Evolutionary conservation across 2,797 vertebrate species (phyloP).

Genomic region (Rhodeus uyekii): DNA sequence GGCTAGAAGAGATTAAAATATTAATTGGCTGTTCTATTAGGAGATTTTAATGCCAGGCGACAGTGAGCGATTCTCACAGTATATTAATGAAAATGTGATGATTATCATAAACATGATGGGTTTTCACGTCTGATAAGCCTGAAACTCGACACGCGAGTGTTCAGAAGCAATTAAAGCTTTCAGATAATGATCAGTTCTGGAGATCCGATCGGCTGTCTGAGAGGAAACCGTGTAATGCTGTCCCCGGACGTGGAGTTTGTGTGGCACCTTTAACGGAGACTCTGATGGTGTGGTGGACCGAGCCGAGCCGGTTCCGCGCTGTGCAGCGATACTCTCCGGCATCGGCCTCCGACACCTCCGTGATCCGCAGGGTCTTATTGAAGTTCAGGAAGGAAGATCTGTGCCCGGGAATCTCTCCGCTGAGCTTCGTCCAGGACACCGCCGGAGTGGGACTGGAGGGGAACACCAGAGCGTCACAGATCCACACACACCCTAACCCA

Average conservation of each 20-base stretch:
- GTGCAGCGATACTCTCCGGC: constrained; percentile 91
- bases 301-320: constrained; percentile 84
- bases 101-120: too few species aligned
- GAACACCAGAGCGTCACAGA: neutral
- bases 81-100: neutral
- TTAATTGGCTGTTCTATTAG: too few species aligned
- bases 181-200: neutral
- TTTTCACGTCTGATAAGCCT: too few species aligned
- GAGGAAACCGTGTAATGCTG: too few species aligned
- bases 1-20: too few species aligned
- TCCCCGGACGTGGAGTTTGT: too few species aligned
- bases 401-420: constrained; percentile 82
- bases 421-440: constrained; percentile 90
- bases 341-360: constrained; percentile 88
- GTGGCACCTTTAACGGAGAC: constrained; percentile 90
- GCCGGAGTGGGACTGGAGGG: constrained; percentile 87
- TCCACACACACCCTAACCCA: neutral
- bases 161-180: neutral
- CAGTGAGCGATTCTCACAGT: neutral
- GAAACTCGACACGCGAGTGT: too few species aligned
- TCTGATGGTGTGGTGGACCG: constrained; percentile 82
- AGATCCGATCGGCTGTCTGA: neutral
- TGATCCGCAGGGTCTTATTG: constrained; percentile 89
- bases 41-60: too few species aligned
- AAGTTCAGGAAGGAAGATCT: constrained; percentile 85